Evolutionary conservation across 2,797 vertebrate genomes (phyloP).

Genomic region (Parambassis ranga): DNA sequence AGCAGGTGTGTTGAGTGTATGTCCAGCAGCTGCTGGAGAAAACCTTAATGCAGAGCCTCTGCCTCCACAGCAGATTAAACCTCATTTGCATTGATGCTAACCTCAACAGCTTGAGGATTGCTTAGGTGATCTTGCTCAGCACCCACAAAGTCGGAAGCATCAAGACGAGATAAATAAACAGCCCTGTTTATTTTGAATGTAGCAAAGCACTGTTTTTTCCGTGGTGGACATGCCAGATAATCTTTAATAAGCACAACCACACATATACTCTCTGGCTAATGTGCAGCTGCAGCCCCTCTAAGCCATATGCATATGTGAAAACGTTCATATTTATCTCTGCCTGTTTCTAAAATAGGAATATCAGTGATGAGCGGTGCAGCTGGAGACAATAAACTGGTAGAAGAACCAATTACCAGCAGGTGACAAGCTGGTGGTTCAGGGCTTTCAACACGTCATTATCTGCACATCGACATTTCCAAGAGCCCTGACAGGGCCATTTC

Average conservation of each 20-base stretch:
- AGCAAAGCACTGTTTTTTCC: constrained; percentile 16
- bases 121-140: constrained; percentile 47
- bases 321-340: constrained; percentile 45
- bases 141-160: constrained; percentile 40
- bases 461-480: constrained; percentile 88
- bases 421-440: constrained; percentile 86
- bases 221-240: background rate
- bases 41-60: constrained; percentile 6
- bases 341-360: constrained; percentile 77
- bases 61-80: constrained; percentile 58
- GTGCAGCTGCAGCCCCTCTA: constrained; percentile 51
- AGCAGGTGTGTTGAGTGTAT: no score
- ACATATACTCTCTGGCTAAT: constrained; percentile 6
- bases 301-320: constrained; percentile 2
- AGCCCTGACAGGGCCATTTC: constrained; percentile 80
- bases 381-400: constrained; percentile 93
- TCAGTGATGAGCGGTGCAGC: constrained; percentile 87
- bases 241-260: constrained; percentile 23
- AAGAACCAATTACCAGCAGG: constrained; percentile 92
- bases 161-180: constrained; percentile 51
- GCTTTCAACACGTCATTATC: constrained; percentile 95
- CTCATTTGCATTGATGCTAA: constrained; percentile 46
- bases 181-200: constrained; percentile 32
- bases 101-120: constrained; percentile 52
- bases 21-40: no score